Evolutionary conservation across 2,888 invertebrate genomes (phyloP).

Genomic region (Athalia cordata): DNA sequence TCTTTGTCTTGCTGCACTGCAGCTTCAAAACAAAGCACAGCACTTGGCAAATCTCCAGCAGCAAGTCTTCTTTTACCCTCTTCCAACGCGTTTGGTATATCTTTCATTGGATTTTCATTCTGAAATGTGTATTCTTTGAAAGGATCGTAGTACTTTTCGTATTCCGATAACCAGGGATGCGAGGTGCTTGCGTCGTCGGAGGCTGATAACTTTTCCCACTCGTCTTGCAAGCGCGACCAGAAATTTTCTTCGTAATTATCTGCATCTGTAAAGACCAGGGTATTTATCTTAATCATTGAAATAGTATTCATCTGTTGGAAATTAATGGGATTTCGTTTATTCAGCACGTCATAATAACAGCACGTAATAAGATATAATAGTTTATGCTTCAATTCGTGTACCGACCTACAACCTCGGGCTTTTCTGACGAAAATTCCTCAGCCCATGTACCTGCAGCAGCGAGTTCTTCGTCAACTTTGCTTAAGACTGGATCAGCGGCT

Average conservation of each 20-base stretch:
- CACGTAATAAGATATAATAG: not conserved
- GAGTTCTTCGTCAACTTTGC: conserved; percentile 60
- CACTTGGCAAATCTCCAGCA: conserved; percentile 94
- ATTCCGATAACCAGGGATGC: conserved; percentile 85
- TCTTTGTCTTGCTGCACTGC: conserved; percentile 89
- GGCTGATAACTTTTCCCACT: conserved; percentile 86
- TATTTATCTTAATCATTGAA: conserved; percentile 20
- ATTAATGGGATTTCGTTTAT: not conserved
- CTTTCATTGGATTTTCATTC: conserved; percentile 90
- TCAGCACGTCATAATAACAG: too few relatives aligned
- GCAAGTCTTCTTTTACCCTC: conserved; percentile 89
- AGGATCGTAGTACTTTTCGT: conserved; percentile 78
- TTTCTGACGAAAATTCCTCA: conserved; percentile 66
- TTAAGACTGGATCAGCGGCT: conserved; percentile 56
- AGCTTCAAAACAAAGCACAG: conserved; percentile 97
- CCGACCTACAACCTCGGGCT: conserved; percentile 59
- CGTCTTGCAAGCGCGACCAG: conserved; percentile 82
- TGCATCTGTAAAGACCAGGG: conserved; percentile 62
- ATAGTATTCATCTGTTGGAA: conserved; percentile 40
- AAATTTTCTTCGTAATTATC: conserved; percentile 79
- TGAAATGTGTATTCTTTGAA: conserved; percentile 87
- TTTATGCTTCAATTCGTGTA: not conserved
- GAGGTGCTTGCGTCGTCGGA: conserved; percentile 74
- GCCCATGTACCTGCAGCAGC: conserved; percentile 67
- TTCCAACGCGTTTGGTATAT: conserved; percentile 86